Evolutionary conservation across 1,140 invertebrate species (phyloP).

Genomic region (Heliconius melpomene): DNA sequence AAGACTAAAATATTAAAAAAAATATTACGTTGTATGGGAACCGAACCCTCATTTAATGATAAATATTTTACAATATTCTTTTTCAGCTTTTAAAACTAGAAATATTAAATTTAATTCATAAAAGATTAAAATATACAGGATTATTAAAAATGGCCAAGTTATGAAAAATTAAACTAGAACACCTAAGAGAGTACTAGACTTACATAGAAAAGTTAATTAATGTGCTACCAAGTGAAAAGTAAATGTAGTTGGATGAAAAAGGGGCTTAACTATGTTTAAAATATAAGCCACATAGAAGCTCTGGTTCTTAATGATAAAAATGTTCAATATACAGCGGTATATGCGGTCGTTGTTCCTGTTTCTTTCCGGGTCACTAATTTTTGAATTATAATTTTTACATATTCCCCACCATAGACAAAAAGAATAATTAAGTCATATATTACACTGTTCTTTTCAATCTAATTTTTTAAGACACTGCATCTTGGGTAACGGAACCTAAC

Average conservation of each 20-base stretch:
- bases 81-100: background rate
- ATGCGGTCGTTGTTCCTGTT: too few species aligned
- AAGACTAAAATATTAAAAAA: too few species aligned
- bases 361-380: background rate
- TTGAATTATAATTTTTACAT: background rate
- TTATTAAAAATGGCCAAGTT: conserved; percentile 29
- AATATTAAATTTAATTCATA: conserved; percentile 7
- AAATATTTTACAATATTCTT: background rate
- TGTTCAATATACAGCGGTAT: background rate
- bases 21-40: too few species aligned
- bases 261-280: conserved; percentile 25
- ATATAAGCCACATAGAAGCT: background rate
- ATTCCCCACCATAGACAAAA: too few species aligned
- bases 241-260: conserved; percentile 33
- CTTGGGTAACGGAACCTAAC: background rate
- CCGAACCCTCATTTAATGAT: background rate
- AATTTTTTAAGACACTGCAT: too few species aligned
- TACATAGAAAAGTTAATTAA: conserved; percentile 37
- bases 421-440: too few species aligned
- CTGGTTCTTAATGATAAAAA: background rate
- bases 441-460: too few species aligned
- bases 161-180: conserved; percentile 37
- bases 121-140: conserved; percentile 32
- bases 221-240: conserved; percentile 35
- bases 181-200: conserved; percentile 35